Evolutionary conservation across 2,113 vertebrate species (phyloP).

Genomic region (Phrynosoma blainvillii): DNA sequence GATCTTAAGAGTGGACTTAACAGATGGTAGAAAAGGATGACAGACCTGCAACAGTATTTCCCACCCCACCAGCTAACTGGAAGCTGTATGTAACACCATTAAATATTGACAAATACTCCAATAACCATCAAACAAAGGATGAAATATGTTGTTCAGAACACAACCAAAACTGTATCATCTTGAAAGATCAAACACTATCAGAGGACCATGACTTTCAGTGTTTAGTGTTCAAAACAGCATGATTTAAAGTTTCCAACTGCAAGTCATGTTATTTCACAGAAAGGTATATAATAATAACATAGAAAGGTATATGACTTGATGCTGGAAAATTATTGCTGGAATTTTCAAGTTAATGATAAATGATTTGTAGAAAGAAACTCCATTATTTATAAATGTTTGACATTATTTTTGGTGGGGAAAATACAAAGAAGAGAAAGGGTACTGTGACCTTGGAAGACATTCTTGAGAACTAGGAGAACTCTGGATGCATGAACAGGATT

Average conservation of each 20-base stretch:
- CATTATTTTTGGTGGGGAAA: too few species aligned
- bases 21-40: constrained; percentile 7
- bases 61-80: constrained; percentile 36
- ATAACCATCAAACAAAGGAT: constrained; percentile 45
- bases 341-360: too few species aligned
- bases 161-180: constrained; percentile 32
- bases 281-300: too few species aligned
- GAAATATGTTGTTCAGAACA: constrained; percentile 38
- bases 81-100: constrained; percentile 26
- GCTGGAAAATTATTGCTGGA: too few species aligned
- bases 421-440: too few species aligned
- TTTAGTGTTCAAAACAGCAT: neutral
- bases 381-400: too few species aligned
- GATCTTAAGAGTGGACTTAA: constrained; percentile 45
- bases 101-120: constrained; percentile 34
- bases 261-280: constrained; percentile 47
- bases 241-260: constrained; percentile 27
- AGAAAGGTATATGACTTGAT: neutral
- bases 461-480: too few species aligned
- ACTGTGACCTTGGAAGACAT: too few species aligned
- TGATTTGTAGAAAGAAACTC: too few species aligned
- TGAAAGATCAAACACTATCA: constrained; percentile 25
- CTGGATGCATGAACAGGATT: too few species aligned
- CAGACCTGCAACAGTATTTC: constrained; percentile 35
- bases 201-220: too few species aligned